Evolutionary conservation across 2,888 invertebrate species (phyloP).

Genomic region (Seira ritae): DNA sequence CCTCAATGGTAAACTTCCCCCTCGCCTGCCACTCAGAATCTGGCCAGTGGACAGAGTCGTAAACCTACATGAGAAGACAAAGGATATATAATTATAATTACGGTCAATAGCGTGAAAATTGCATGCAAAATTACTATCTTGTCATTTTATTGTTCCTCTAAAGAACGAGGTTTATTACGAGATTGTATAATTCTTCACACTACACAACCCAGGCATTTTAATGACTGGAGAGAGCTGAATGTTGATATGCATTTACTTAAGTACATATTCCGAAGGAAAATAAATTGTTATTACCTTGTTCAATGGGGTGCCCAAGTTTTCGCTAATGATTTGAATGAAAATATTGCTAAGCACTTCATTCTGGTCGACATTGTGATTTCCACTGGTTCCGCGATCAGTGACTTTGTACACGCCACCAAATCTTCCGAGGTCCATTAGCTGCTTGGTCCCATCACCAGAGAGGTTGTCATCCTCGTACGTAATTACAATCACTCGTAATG

Average conservation of each 20-base stretch:
- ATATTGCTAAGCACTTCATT: slow-evolving; percentile 72
- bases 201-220: too few species aligned
- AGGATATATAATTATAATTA: not conserved
- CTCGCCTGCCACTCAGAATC: slow-evolving; percentile 71
- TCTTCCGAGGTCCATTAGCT: slow-evolving; percentile 67
- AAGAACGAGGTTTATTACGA: too few species aligned
- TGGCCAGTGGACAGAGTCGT: slow-evolving; percentile 72
- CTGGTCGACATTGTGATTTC: slow-evolving; percentile 72
- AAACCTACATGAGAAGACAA: slow-evolving; percentile 60
- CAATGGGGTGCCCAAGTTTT: slow-evolving; percentile 72
- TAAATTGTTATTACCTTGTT: slow-evolving; percentile 65
- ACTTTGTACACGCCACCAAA: slow-evolving; percentile 72
- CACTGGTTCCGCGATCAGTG: slow-evolving; percentile 66
- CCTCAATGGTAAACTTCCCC: slow-evolving; percentile 73
- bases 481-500: slow-evolving; percentile 70
- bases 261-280: too few species aligned
- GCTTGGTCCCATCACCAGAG: slow-evolving; percentile 63
- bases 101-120: slow-evolving; percentile 47
- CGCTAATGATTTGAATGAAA: slow-evolving; percentile 71
- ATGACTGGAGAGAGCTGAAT: too few species aligned
- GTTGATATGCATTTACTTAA: too few species aligned
- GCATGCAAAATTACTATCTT: slow-evolving; percentile 20
- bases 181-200: too few species aligned
- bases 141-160: slow-evolving; percentile 20
- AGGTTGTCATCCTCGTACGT: slow-evolving; percentile 72